These are phyloP conservation scores for Geococcyx californianus DNA, from an alignment of 2,113 vertebrate genomes.

Conservation along the genomic window DNA sequence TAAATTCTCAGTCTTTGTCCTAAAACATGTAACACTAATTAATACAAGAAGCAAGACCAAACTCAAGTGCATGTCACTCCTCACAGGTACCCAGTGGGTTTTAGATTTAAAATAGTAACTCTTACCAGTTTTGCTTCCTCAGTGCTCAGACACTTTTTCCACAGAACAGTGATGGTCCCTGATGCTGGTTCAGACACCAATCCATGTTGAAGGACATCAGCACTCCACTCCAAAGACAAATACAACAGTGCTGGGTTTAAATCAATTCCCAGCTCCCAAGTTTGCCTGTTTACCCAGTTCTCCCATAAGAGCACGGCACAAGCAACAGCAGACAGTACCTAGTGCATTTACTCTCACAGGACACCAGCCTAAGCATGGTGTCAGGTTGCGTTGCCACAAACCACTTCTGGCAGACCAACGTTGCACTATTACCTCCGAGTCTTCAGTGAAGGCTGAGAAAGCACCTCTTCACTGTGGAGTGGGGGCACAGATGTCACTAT, in stretches of 20 bases:
- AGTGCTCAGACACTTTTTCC: not conserved
- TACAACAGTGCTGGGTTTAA: not conserved
- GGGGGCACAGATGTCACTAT: rapidly evolving
- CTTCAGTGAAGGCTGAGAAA: rapidly evolving
- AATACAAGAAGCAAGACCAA: not conserved
- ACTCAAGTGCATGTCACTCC: not conserved
- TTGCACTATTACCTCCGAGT: not conserved
- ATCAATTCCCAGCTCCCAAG: not conserved
- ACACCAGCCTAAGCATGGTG: not conserved
- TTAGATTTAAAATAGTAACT: not conserved
- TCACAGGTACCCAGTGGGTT: rapidly evolving
- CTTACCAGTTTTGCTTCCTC: not conserved
- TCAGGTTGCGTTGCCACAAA: not conserved
- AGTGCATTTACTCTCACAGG: not conserved
- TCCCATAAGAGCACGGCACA: rapidly evolving
- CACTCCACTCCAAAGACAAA: not conserved
- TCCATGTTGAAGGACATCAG: not conserved
- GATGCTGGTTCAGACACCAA: not conserved
- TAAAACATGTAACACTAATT: not conserved
- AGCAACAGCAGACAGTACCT: not conserved
- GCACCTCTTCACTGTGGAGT: not conserved
- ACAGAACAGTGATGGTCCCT: not conserved
- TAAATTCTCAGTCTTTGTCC: not conserved
- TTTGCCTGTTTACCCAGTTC: not conserved
- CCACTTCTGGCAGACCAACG: not conserved